Base-by-base conservation (phyloP, 2,888 invertebrate species). In the Acronicta leporina region DNA sequence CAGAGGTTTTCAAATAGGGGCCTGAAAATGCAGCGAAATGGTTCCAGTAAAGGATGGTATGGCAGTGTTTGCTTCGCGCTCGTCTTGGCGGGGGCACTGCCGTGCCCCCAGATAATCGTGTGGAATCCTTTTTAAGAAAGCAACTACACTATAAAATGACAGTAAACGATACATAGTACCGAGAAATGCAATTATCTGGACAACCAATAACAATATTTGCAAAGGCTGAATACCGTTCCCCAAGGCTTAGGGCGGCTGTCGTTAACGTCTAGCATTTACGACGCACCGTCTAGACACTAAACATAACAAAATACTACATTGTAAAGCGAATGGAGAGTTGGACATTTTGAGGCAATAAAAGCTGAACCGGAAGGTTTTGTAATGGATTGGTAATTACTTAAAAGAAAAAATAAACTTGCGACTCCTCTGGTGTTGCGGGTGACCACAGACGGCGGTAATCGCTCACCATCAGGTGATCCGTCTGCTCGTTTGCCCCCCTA, bases 221-320 rank as follows among this genome's bases (percentile, higher is more conserved):
- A n/a, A 63, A 70, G 61, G 54, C 49, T 43, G 35, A 65, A 57
- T 44, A 56, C 51, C 54, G 46, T 54, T 61, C 40, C 25, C 41
- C 16, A 45, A 53, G 40, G 52, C 61, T 60, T 46, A 47, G 55
- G 42, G 63, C 20, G 46, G 47, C n/a, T 38, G 45, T 27, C 56
- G 48, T 40, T 68, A 60, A 62, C 20, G 71, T 74, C 66, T 77
- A 76, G 62, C 56, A 53, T 74, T 76, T 75, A 77, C 75, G 78
- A 63, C 54, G 43, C 48, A 51, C 63, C 33, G 75, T 76, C 75
- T 76, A 76, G 75, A 76, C 75, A 47, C 33, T 48, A 43, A 58
- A 27, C 55, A 51, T 46, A 68, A 61, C 52, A 60, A 52, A 65
- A 60, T 46, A 50, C 50, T 55, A 61, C 56, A 63, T 43, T 50